A percentile compares a stretch with the other conserved stretches of the same genome.
phyloP scores from a whole-genome alignment of 1,140 invertebrate species.

The Thaumatotibia leucotreta region DNA sequence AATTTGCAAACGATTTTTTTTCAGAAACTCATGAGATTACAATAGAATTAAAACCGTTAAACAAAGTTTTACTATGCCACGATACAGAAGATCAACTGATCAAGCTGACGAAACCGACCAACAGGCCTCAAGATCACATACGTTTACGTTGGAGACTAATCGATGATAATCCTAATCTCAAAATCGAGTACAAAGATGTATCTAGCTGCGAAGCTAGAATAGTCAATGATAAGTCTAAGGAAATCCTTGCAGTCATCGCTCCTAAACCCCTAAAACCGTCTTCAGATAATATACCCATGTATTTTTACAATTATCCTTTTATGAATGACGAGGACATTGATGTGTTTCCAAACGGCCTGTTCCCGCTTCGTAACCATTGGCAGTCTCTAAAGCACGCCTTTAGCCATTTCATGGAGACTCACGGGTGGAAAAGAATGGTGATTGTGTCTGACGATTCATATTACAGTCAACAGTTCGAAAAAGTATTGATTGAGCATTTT shows the following conservation, averaged over 20 bases:
- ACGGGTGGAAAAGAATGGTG: slow-evolving; percentile 21
- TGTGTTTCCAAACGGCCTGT: slow-evolving; percentile 7
- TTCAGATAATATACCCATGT: slow-evolving; percentile 17
- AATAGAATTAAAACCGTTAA: neutral
- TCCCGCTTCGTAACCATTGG: neutral
- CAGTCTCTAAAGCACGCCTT: slow-evolving; percentile 15
- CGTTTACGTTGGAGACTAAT: neutral
- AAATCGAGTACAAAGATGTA: neutral
- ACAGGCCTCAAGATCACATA: neutral
- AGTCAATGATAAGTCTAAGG: neutral
- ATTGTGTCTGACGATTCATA: slow-evolving; percentile 26
- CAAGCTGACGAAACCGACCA: neutral
- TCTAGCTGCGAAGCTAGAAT: neutral
- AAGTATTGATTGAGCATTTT: slow-evolving; percentile 16
- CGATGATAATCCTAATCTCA: neutral
- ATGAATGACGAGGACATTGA: slow-evolving; percentile 6
- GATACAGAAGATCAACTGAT: neutral
- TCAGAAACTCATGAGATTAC: neutral
- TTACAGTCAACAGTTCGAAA: slow-evolving; percentile 22
- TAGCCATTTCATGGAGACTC: slow-evolving; percentile 13
- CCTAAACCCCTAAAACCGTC: neutral
- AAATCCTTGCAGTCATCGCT: slow-evolving; percentile 15
- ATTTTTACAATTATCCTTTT: slow-evolving; percentile 22
- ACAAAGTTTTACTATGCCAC: neutral
- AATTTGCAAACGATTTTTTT: neutral